phyloP scores from a whole-genome alignment of 1,140 invertebrate genomes.

The Macrosteles quadrilineatus region DNA sequence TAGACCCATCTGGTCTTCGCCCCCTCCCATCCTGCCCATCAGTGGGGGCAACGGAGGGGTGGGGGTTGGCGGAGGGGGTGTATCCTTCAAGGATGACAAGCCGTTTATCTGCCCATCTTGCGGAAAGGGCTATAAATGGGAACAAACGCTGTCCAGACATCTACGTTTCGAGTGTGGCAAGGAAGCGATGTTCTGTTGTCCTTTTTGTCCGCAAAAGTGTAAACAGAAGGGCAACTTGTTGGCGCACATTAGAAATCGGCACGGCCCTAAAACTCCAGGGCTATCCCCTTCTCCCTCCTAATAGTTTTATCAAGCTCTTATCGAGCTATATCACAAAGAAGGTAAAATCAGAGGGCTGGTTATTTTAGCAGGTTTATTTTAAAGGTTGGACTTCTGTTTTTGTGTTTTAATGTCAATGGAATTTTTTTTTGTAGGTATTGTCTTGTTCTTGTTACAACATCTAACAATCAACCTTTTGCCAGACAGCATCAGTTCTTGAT shows the following conservation, averaged over 20 bases:
- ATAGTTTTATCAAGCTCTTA: no score
- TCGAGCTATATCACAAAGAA: no score
- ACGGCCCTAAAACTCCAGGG: not conserved
- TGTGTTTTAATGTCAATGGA: no score
- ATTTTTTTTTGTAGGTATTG: no score
- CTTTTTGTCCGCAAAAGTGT: constrained; percentile 40
- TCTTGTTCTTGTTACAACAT: no score
- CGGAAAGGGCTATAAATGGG: constrained; percentile 58
- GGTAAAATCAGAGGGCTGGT: no score
- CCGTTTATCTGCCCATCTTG: constrained; percentile 55
- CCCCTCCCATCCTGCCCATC: not conserved
- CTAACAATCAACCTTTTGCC: no score
- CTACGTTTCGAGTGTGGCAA: constrained; percentile 42
- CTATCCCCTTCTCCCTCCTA: not conserved
- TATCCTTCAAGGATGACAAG: not conserved
- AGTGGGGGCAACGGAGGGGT: not conserved
- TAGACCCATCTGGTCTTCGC: not conserved
- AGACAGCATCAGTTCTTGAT: no score
- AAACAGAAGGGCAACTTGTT: constrained; percentile 43
- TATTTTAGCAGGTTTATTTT: no score
- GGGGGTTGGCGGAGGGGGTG: not conserved
- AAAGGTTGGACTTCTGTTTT: no score
- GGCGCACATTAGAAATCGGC: constrained; percentile 36
- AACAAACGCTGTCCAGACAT: constrained; percentile 51
- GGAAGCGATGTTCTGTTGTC: constrained; percentile 42